Conservation (phyloP, 1,140 invertebrate genomes). For the Episyrphus balteatus region DNA sequence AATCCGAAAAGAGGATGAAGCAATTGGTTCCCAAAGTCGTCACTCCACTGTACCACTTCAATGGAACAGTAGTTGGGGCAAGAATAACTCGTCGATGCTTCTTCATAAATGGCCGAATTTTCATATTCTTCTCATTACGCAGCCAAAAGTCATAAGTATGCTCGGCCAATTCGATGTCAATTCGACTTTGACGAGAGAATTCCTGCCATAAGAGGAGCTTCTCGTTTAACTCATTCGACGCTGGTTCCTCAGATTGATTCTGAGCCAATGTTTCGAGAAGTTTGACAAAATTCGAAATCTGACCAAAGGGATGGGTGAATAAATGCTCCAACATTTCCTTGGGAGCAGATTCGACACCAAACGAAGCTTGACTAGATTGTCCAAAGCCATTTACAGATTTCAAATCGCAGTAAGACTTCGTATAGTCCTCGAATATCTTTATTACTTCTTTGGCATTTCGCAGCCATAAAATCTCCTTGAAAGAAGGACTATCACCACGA, state of each 20-base stretch:
- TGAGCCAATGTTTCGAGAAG: no score
- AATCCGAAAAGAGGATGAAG: slow-evolving; percentile 66
- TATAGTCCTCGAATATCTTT: slow-evolving; percentile 60
- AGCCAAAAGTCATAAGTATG: slow-evolving; percentile 33
- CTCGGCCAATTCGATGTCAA: slow-evolving; percentile 30
- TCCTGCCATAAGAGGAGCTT: slow-evolving; percentile 23
- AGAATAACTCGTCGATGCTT: slow-evolving; percentile 56
- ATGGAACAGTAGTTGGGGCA: slow-evolving; percentile 59
- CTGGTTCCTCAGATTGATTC: slow-evolving; percentile 23
- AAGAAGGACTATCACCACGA: slow-evolving; percentile 48
- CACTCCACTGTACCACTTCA: slow-evolving; percentile 57
- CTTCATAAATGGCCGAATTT: slow-evolving; percentile 16
- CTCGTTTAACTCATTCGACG: slow-evolving; percentile 23
- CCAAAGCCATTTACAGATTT: slow-evolving; percentile 48
- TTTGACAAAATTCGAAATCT: background rate
- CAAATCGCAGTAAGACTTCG: slow-evolving; percentile 60
- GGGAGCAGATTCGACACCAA: background rate
- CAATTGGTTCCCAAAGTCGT: slow-evolving; percentile 45
- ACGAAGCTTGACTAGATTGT: slow-evolving; percentile 12
- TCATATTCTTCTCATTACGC: slow-evolving; percentile 20
- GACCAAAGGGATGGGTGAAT: background rate
- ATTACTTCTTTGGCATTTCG: slow-evolving; percentile 61
- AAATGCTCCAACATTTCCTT: background rate
- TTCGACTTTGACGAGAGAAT: slow-evolving; percentile 22
- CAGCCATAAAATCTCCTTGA: slow-evolving; percentile 54